Base-by-base conservation (phyloP, 2,888 invertebrate genomes). In the Ecliptopera silaceata region DNA sequence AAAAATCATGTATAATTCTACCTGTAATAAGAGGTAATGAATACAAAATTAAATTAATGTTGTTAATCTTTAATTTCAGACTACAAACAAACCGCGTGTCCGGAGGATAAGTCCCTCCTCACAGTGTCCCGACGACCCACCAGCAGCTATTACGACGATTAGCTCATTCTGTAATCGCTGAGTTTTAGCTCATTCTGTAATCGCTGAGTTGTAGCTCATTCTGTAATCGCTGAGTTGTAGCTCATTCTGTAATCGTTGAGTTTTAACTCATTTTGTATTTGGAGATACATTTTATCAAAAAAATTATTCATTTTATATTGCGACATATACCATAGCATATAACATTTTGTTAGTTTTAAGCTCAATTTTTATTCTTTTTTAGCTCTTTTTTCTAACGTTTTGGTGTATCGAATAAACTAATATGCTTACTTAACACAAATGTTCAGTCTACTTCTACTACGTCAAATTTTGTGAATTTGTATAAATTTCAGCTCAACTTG, bases 41-140 rank as follows among this genome's bases (percentile, higher is more conserved):
- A 8, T 3, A 10, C 2, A 31, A n/a, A n/a, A 12, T 12, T 32
- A n/a, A n/a, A 13, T 15, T 34, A 34, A 6, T 15, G 36, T 10
- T 45, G 10, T 20, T 46, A 36, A 29, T 48, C 18, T 6, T 41
- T 38, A 38, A 10, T 85, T 86, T 56, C 84, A 91, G 90, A 91
- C 75, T 91, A 86, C 68, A 87, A 84, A 57, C 90, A 91, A 64
- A 85, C 87, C 0, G 65, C 78, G 0, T 91, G 90, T 53, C 90
- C 90, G 0, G 86, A 88, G 6, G 90, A 91, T 58, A 85, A 82
- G 42, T 84, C 87, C 0, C 59, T 87, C 1, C 71, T 91, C 36
- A 79, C 88, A 1, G 90, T 75, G 0, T 91, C 90, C 0, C 86
- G 90, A 36, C 79, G 88, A 13, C 90, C 90, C 0, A 84, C 87